Conservation (phyloP, 2,113 vertebrate genomes). For the Takifugu bimaculatus region DNA sequence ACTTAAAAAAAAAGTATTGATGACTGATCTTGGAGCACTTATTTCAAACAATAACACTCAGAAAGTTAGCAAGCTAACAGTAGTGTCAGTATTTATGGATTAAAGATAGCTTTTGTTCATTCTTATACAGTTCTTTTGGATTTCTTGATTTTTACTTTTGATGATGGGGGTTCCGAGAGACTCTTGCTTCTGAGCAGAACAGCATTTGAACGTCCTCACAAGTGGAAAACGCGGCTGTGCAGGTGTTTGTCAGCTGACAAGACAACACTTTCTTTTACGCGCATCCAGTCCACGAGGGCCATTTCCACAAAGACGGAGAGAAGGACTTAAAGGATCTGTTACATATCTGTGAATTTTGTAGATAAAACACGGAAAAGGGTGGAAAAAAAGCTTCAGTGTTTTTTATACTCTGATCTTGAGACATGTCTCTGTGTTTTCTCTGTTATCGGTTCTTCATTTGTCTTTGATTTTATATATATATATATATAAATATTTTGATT, state of each 20-base stretch:
- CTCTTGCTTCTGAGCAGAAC: slow-evolving; percentile 56
- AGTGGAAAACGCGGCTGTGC: slow-evolving; percentile 7
- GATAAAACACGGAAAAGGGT: slow-evolving; percentile 49
- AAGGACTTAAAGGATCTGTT: slow-evolving; percentile 65
- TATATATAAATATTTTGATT: background rate
- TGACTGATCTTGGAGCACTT: too few relatives aligned
- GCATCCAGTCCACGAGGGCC: slow-evolving; percentile 40
- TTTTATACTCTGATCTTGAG: slow-evolving; percentile 75
- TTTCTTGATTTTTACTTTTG: too few relatives aligned
- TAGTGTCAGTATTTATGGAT: too few relatives aligned
- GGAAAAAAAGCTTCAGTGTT: slow-evolving; percentile 56
- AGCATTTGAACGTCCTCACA: slow-evolving; percentile 48
- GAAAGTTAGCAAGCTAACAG: too few relatives aligned
- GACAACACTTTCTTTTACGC: slow-evolving; percentile 2
- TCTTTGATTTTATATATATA: slow-evolving; percentile 37
- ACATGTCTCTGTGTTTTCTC: slow-evolving; percentile 60
- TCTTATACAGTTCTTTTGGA: too few relatives aligned
- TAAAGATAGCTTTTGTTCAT: too few relatives aligned
- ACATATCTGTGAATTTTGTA: slow-evolving; percentile 81
- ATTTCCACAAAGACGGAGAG: slow-evolving; percentile 63
- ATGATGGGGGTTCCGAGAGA: too few relatives aligned
- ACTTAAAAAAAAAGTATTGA: too few relatives aligned
- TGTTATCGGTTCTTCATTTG: slow-evolving; percentile 51
- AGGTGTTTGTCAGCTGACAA: slow-evolving; percentile 29
- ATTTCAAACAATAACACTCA: too few relatives aligned